These are phyloP conservation scores for Netelia melanura DNA, from an alignment of 2,888 invertebrate genomes.

Conservation along the genomic window DNA sequence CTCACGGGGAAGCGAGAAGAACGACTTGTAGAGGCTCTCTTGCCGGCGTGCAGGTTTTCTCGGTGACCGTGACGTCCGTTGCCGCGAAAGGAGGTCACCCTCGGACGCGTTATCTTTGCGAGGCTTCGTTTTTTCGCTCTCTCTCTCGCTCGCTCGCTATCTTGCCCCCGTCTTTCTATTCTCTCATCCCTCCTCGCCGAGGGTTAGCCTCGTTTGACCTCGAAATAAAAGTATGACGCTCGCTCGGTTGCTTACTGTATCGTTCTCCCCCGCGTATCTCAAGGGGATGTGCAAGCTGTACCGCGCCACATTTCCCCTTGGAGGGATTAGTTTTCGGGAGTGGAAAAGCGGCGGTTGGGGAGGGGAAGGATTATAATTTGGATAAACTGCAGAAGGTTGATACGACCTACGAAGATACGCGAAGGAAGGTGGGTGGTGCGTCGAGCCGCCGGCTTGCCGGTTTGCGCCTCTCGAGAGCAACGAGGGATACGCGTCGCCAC, in stretches of 20 bases:
- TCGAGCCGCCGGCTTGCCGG: too few relatives aligned
- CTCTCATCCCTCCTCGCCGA: constrained; percentile 26
- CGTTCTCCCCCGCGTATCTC: too few relatives aligned
- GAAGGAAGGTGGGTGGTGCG: too few relatives aligned
- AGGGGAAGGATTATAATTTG: too few relatives aligned
- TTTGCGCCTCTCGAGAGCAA: too few relatives aligned
- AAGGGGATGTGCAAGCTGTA: too few relatives aligned
- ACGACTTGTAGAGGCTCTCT: constrained; percentile 52
- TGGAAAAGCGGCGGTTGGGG: too few relatives aligned
- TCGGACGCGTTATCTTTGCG: constrained; percentile 64
- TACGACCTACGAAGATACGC: too few relatives aligned
- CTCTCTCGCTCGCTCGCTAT: background rate
- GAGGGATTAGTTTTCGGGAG: too few relatives aligned
- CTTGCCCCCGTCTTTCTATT: background rate
- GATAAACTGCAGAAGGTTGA: too few relatives aligned
- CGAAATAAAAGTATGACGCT: constrained; percentile 9
- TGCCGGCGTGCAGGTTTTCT: constrained; percentile 53
- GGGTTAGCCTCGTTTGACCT: constrained; percentile 49
- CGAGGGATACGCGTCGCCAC: too few relatives aligned
- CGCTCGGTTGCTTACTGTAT: background rate
- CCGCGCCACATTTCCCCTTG: too few relatives aligned
- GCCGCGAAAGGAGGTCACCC: constrained; percentile 71
- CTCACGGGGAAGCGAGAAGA: constrained; percentile 35
- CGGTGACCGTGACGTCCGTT: constrained; percentile 66
- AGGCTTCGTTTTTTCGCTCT: constrained; percentile 64